These are phyloP conservation scores for Microcebus griseorufus DNA, from an alignment of 2,113 vertebrate genomes.

Conservation along the genomic window DNA sequence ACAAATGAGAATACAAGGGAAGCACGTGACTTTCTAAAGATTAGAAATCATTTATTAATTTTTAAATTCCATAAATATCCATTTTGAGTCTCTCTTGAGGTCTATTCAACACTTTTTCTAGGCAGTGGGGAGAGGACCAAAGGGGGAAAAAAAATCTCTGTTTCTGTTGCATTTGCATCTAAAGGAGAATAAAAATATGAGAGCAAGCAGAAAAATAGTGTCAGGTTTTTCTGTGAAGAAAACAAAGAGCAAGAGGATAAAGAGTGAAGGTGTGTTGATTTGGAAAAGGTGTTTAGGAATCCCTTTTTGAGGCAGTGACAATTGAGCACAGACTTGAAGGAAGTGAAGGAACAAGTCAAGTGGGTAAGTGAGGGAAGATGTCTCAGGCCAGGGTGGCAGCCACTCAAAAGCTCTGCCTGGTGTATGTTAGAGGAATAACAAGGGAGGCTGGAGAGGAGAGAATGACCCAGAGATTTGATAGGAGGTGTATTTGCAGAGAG, in stretches of 20 bases:
- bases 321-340: background rate
- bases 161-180: background rate
- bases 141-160: background rate
- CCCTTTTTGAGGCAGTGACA: background rate
- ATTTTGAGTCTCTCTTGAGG: background rate
- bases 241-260: background rate
- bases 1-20: background rate
- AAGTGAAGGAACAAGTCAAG: background rate
- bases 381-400: no score
- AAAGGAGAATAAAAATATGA: background rate
- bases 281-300: background rate
- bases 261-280: background rate
- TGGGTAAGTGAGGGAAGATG: background rate
- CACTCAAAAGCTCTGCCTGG: background rate
- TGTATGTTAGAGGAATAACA: background rate
- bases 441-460: background rate
- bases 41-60: background rate
- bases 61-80: background rate
- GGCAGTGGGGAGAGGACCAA: background rate
- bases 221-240: background rate
- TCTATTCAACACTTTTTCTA: background rate
- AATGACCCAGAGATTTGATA: background rate
- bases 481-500: background rate
- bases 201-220: background rate
- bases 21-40: background rate